Conservation (phyloP, 1,140 invertebrate genomes). For the Drosophila bifasciata region DNA sequence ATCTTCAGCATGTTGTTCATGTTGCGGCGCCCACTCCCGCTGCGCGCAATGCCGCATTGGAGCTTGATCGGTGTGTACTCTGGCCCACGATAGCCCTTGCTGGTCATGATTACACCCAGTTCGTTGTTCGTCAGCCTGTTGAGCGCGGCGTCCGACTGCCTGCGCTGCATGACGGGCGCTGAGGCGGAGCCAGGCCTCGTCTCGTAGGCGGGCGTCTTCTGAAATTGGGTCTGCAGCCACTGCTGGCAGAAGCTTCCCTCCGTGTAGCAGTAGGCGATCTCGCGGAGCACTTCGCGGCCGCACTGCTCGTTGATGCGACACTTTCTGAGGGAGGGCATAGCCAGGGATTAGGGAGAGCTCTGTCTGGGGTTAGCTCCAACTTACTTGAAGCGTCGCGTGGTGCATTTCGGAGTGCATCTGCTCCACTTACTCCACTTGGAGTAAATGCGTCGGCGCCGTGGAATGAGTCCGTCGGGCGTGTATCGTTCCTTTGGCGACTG, state of each 20-base stretch:
- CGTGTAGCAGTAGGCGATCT: slow-evolving; percentile 93
- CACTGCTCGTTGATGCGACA: slow-evolving; percentile 91
- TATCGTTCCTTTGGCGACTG: slow-evolving; percentile 48
- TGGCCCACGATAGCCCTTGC: slow-evolving; percentile 73
- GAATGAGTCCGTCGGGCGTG: slow-evolving; percentile 54
- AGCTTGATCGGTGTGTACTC: slow-evolving; percentile 77
- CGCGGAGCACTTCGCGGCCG: slow-evolving; percentile 89
- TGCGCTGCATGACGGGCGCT: slow-evolving; percentile 48
- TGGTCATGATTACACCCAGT: slow-evolving; percentile 72
- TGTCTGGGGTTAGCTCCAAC: not conserved
- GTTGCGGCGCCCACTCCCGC: slow-evolving; percentile 73
- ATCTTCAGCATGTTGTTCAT: slow-evolving; percentile 89
- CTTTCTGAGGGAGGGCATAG: slow-evolving; percentile 85
- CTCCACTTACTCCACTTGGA: slow-evolving; percentile 85
- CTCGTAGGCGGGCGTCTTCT: slow-evolving; percentile 67
- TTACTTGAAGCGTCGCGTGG: slow-evolving; percentile 83
- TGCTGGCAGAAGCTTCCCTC: slow-evolving; percentile 91
- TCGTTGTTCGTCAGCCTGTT: slow-evolving; percentile 54
- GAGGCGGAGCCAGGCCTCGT: slow-evolving; percentile 37
- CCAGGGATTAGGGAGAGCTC: not conserved
- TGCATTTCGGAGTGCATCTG: slow-evolving; percentile 84
- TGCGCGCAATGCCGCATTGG: slow-evolving; percentile 69
- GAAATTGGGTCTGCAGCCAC: slow-evolving; percentile 86
- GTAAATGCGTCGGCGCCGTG: slow-evolving; percentile 63
- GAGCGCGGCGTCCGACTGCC: slow-evolving; percentile 33